These are phyloP conservation scores for Micropterix aruncella DNA, from an alignment of 2,888 invertebrate species.

Conservation along the genomic window DNA sequence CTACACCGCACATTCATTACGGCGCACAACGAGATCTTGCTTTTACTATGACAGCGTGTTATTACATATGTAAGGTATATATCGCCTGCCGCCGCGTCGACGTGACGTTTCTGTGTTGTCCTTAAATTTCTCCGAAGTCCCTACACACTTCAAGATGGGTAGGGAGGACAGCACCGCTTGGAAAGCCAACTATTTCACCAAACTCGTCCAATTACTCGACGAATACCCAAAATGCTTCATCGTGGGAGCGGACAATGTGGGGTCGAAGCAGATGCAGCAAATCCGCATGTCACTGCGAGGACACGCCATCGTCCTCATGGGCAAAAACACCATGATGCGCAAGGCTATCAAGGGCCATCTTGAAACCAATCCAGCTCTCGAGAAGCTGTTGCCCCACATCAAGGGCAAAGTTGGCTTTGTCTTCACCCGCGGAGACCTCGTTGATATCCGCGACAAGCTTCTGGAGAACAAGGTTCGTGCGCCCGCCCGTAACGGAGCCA, in stretches of 20 bases:
- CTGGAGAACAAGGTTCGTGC: slow-evolving; percentile 95
- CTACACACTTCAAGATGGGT: slow-evolving; percentile 86
- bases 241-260: slow-evolving; percentile 99
- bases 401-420: slow-evolving; percentile 97
- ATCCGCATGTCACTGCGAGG: slow-evolving; percentile 92
- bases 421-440: slow-evolving; percentile 91
- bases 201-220: slow-evolving; percentile 88
- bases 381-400: slow-evolving; percentile 90
- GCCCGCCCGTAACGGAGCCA: slow-evolving; percentile 93
- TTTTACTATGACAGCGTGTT: no score
- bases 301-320: slow-evolving; percentile 88
- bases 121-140: slow-evolving; percentile 69
- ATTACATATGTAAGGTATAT: no score
- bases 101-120: no score
- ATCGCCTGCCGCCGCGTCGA: no score
- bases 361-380: slow-evolving; percentile 85
- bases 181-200: slow-evolving; percentile 96
- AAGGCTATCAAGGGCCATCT: slow-evolving; percentile 97
- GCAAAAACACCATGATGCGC: slow-evolving; percentile 99
- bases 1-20: no score
- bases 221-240: slow-evolving; percentile 99
- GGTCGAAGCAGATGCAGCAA: slow-evolving; percentile 99
- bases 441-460: slow-evolving; percentile 80
- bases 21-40: no score
- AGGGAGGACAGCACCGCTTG: slow-evolving; percentile 99